Conservation (phyloP, 37 sponge, comb jelly and placozoan genomes). For the Petrosia ficiformis region DNA sequence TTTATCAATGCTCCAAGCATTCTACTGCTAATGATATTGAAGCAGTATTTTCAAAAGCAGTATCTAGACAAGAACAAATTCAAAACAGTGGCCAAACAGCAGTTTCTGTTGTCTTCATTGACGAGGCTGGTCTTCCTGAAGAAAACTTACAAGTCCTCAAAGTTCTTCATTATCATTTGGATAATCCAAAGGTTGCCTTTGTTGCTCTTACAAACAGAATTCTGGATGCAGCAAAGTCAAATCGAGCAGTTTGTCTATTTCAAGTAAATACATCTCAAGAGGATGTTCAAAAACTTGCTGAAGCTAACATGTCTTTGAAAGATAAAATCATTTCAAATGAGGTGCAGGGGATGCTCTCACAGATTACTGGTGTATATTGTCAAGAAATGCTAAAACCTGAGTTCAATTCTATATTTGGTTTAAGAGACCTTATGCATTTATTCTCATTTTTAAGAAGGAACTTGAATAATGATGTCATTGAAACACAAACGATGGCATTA, state of each 20-base stretch:
- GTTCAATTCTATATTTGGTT: slow-evolving; percentile 58
- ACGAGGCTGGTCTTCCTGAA: slow-evolving; percentile 92
- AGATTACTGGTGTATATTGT: too few relatives aligned
- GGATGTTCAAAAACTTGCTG: slow-evolving; percentile 61
- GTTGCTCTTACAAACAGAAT: slow-evolving; percentile 89
- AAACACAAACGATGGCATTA: slow-evolving; percentile 52
- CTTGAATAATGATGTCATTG: slow-evolving; percentile 5
- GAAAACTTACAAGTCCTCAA: slow-evolving; percentile 86
- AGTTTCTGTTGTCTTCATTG: slow-evolving; percentile 89
- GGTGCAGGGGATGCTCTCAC: too few relatives aligned
- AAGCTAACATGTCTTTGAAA: slow-evolving; percentile 13
- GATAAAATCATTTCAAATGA: background rate
- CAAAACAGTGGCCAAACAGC: background rate
- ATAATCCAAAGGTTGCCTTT: slow-evolving; percentile 83
- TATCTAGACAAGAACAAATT: slow-evolving; percentile 46
- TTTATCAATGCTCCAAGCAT: slow-evolving; percentile 85
- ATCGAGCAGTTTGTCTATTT: slow-evolving; percentile 88
- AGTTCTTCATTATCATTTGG: slow-evolving; percentile 86
- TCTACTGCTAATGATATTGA: slow-evolving; percentile 84
- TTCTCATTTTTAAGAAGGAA: slow-evolving; percentile 62
- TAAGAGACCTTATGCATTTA: slow-evolving; percentile 86
- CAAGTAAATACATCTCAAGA: slow-evolving; percentile 53
- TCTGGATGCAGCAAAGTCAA: slow-evolving; percentile 92
- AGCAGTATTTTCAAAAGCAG: slow-evolving; percentile 79
- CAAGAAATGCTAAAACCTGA: slow-evolving; percentile 33